Evolutionary conservation across 2,113 vertebrate species (phyloP), one percentile per base, ranked within the genome.

Genomic region (Bungarus multicinctus): DNA sequence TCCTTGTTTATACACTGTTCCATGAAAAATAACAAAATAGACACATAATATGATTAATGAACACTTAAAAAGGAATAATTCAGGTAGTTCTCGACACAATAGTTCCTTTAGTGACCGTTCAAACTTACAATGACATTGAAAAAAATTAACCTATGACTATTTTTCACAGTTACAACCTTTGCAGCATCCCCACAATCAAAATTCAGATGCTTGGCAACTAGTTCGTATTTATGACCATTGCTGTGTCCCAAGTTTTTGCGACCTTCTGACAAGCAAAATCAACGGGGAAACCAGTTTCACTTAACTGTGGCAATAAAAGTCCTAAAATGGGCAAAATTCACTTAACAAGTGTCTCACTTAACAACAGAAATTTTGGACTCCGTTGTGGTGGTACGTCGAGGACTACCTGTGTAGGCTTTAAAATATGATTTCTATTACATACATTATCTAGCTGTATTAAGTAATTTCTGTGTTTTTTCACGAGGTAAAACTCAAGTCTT

Each of bases 1-100:
- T 97, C 97, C 27, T 96, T 98, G 96, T 97, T 98, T 90, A 99
- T 99, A 93, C 99, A 99, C 99, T 99, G 89, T 1, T 0, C 9
- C 57, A 54, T 47, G 30, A 88, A 90, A 6, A 91, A 81, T 10
- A 57, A 64, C 34, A 22, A 14, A n/a, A 27, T 12, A 57, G 55
- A 74, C 1, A 87, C 3, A 18, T 34, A 10, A 34, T 9, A 23
- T 54, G 39, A 91, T 91, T 91, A 54, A 23, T 74, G 34, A 30
- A 3, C n/a, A 25, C 25, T 34, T 90, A n/a, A 69, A 92, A 92
- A 88, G 20, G 23, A 92, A 54, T 6, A 54, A 39, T 16, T 43
- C 45, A 25, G 3, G 12, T 5, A 69, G 14, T 69, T n/a, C 30
- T 69, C 1, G 12, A 69, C 12, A 69, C 30, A 69, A 69, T n/a